Conservation (phyloP, 2,113 vertebrate genomes). For the Perognathus longimembris region DNA sequence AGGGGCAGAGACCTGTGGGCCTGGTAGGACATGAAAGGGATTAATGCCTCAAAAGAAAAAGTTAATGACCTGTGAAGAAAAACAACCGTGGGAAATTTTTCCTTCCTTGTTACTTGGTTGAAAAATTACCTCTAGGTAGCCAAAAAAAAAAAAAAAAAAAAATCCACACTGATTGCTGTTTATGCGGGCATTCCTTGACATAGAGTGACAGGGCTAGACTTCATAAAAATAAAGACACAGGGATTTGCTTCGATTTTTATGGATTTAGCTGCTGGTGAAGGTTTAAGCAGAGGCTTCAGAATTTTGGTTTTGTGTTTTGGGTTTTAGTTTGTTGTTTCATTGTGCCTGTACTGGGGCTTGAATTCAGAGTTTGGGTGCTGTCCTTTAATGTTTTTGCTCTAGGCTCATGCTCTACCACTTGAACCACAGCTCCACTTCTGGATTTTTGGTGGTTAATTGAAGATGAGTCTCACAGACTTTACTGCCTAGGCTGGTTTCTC, state of each 20-base stretch:
- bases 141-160: not conserved
- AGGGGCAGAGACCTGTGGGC: not conserved
- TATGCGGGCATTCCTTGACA: not conserved
- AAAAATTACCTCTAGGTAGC: not conserved
- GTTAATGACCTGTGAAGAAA: constrained; percentile 36
- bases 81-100: constrained; percentile 40
- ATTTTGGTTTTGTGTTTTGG: too few species aligned
- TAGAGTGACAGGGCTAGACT: not conserved
- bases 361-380: too few species aligned
- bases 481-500: too few species aligned
- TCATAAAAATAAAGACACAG: not conserved
- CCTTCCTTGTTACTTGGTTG: constrained; percentile 49
- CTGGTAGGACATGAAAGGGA: not conserved
- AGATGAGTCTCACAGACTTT: too few species aligned
- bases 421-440: too few species aligned
- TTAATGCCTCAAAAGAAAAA: constrained; percentile 35
- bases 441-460: too few species aligned
- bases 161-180: not conserved
- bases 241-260: not conserved
- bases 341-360: too few species aligned
- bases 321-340: too few species aligned
- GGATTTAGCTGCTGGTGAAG: not conserved
- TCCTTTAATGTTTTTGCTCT: too few species aligned
- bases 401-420: too few species aligned
- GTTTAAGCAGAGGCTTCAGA: not conserved